Percentiles rank a stretch among this genome's conserved stretches.
Conservation (phyloP, 2,113 vertebrate species). For the Boleophthalmus pectinirostris region DNA sequence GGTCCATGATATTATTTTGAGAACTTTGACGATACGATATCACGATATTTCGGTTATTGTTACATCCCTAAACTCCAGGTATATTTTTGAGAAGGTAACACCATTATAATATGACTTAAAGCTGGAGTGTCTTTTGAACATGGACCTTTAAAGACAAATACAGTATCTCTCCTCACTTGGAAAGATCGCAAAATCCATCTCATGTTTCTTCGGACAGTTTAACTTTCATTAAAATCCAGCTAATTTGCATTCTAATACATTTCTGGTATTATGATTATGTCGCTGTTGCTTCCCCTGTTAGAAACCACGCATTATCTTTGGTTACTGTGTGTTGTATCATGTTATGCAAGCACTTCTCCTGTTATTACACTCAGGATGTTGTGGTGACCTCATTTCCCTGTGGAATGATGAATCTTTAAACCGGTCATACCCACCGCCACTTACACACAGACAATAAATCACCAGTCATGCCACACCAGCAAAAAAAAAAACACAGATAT, state of each 20-base stretch:
- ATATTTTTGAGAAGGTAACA: no score
- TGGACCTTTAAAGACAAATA: no score
- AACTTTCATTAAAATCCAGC: no score
- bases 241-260: neutral
- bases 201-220: no score
- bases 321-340: neutral
- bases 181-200: no score
- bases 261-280: neutral
- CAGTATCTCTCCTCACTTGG: no score
- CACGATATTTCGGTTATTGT: no score
- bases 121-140: no score
- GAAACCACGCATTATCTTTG: neutral
- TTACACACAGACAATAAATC: conserved; percentile 11
- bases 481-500: neutral
- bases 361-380: conserved; percentile 11
- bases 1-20: no score
- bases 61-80: no score
- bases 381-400: conserved; percentile 19
- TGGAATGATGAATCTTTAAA: conserved; percentile 20
- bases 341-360: neutral
- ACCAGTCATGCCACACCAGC: neutral
- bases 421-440: neutral
- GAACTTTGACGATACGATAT: no score
- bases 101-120: no score
- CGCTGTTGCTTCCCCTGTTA: neutral